Conservation (phyloP, 2,888 invertebrate species). For the Troides aeacus region DNA sequence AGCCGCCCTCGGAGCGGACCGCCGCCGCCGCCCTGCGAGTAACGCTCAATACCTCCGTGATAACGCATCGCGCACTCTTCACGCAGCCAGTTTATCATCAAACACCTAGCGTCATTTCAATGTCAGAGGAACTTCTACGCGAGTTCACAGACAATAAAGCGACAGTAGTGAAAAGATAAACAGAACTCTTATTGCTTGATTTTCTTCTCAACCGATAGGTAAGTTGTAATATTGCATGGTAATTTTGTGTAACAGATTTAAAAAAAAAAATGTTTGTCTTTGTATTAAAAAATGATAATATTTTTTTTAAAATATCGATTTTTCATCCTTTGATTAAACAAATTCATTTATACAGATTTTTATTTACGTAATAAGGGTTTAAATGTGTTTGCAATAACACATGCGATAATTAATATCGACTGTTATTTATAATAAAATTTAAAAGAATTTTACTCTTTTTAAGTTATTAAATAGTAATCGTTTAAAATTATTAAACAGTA, state of each 20-base stretch:
- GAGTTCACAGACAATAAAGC: background rate
- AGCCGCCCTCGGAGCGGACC: slow-evolving; percentile 65
- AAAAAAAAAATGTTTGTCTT: too few species aligned
- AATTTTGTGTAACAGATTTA: background rate
- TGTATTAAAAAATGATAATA: background rate
- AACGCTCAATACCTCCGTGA: slow-evolving; percentile 38
- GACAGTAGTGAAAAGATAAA: background rate
- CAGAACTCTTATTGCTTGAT: background rate
- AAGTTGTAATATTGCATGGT: background rate
- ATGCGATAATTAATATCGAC: too few species aligned
- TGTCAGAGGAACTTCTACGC: slow-evolving; percentile 10
- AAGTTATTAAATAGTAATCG: too few species aligned
- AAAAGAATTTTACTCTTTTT: too few species aligned
- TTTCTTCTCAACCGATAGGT: slow-evolving; percentile 9
- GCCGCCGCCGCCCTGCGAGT: slow-evolving; percentile 45
- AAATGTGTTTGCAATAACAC: too few species aligned
- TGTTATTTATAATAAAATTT: too few species aligned
- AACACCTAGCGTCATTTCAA: slow-evolving; percentile 10
- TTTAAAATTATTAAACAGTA: too few species aligned
- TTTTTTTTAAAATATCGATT: background rate
- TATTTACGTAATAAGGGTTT: too few species aligned
- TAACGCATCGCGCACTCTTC: slow-evolving; percentile 40
- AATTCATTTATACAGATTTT: background rate
- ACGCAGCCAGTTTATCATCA: slow-evolving; percentile 29
- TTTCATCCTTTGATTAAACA: background rate